phyloP scores from a whole-genome alignment of 2,113 vertebrate species.

The Tupaia chinensis region DNA sequence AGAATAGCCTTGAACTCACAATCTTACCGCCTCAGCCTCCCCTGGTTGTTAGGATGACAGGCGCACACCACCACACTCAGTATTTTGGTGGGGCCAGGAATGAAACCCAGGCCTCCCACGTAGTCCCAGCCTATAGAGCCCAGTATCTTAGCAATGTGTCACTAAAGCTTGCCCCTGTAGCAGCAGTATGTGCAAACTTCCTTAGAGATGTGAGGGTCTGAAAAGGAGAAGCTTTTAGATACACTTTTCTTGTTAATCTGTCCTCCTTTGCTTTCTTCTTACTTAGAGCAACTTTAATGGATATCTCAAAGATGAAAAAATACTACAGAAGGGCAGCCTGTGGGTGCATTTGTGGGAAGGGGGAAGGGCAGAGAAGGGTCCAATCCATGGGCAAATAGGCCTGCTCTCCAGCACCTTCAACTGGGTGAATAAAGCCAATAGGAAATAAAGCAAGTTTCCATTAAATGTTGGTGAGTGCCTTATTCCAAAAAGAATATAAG shows the following conservation, averaged over 20 bases:
- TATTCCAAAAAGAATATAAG: not conserved
- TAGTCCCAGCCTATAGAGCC: too few relatives aligned
- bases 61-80: too few relatives aligned
- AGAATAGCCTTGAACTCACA: too few relatives aligned
- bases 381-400: not conserved
- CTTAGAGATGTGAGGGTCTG: not conserved
- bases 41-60: too few relatives aligned
- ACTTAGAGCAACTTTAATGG: not conserved
- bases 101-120: too few relatives aligned
- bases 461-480: not conserved
- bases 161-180: too few relatives aligned
- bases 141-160: too few relatives aligned
- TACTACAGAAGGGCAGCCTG: not conserved
- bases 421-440: not conserved
- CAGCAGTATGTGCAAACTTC: not conserved
- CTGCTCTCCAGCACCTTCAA: not conserved
- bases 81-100: too few relatives aligned
- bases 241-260: not conserved
- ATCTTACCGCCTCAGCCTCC: too few relatives aligned
- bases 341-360: not conserved
- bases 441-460: conserved; percentile 4
- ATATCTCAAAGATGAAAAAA: not conserved
- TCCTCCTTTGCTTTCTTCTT: conserved; percentile 22
- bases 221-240: not conserved
- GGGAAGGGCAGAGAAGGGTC: not conserved